A percentile compares a stretch with the other conserved stretches of the same genome.
Conservation (phyloP, 2,797 vertebrate genomes). For the Peromyscus melanophrys region DNA sequence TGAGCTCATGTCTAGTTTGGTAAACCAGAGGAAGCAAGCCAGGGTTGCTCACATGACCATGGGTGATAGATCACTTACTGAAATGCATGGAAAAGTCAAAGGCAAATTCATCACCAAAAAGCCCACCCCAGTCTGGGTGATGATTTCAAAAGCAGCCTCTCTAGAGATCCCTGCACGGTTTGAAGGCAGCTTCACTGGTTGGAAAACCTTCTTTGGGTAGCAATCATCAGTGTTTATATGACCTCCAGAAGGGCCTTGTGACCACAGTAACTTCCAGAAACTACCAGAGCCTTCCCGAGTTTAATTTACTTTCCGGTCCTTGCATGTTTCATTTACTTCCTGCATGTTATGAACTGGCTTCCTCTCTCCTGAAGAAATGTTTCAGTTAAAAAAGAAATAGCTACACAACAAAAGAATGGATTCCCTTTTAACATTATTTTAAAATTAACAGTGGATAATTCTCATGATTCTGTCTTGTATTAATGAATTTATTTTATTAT, state of each 20-base stretch:
- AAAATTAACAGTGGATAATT: neutral
- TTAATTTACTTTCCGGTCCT: neutral
- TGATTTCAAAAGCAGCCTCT: neutral
- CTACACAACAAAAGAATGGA: neutral
- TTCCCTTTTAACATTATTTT: neutral
- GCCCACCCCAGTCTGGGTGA: rapidly evolving
- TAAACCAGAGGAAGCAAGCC: neutral
- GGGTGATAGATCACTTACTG: too few species aligned
- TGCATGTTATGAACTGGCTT: neutral
- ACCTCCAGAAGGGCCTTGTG: rapidly evolving
- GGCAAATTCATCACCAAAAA: neutral
- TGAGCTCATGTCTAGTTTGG: neutral
- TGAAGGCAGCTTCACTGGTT: neutral
- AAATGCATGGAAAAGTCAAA: neutral
- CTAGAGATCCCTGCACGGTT: neutral
- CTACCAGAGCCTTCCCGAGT: neutral
- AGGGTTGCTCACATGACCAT: rapidly evolving
- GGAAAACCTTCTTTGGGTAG: neutral
- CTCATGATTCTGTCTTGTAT: neutral
- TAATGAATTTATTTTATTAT: neutral
- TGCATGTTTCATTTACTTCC: neutral
- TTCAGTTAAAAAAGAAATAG: neutral
- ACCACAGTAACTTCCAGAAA: neutral
- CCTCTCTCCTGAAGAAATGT: neutral
- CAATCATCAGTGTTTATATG: neutral